Evolutionary conservation across 1,140 invertebrate species (phyloP).

Genomic region (Neodiprion fabricii): DNA sequence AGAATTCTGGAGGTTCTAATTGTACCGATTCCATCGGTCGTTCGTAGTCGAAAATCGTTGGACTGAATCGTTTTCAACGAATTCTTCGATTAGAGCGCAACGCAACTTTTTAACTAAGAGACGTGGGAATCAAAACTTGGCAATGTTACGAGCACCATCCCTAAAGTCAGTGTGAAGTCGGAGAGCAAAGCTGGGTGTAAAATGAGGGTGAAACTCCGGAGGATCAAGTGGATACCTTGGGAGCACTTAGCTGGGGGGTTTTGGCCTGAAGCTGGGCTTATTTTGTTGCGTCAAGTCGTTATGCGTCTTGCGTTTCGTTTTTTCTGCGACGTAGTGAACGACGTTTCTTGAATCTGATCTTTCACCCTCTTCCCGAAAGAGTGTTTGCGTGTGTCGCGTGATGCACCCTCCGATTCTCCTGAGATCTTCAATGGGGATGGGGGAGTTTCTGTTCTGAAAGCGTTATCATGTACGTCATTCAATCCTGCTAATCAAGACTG

Average conservation of each 20-base stretch:
- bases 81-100: too few relatives aligned
- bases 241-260: background rate
- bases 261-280: background rate
- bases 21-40: too few relatives aligned
- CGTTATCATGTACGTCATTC: slow-evolving; percentile 7
- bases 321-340: background rate
- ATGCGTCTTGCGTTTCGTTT: background rate
- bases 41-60: too few relatives aligned
- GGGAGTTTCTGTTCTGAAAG: background rate
- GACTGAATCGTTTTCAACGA: too few relatives aligned
- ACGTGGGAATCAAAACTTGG: too few relatives aligned
- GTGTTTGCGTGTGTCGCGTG: too few relatives aligned
- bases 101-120: too few relatives aligned
- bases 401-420: background rate
- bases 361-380: too few relatives aligned
- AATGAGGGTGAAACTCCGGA: background rate
- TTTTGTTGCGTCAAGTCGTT: background rate
- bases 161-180: too few relatives aligned
- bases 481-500: background rate
- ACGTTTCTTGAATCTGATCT: background rate
- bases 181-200: background rate
- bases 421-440: background rate
- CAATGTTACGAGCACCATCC: too few relatives aligned
- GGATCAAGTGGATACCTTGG: background rate
- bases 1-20: too few relatives aligned